phyloP scores from a whole-genome alignment of 2,888 invertebrate species.

The Heliconius ethilla region DNA sequence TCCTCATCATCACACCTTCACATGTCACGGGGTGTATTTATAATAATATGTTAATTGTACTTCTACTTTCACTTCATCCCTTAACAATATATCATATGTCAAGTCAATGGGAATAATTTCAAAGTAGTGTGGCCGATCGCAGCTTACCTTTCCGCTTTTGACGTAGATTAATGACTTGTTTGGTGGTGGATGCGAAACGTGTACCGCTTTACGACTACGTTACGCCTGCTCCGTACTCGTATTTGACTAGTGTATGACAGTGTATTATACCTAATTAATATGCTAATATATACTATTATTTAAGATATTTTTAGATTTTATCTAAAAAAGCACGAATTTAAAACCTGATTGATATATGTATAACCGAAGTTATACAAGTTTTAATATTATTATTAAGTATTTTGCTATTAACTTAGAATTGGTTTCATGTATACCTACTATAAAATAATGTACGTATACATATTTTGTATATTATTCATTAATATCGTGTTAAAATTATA shows the following conservation, averaged over 20 bases:
- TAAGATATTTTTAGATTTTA: background rate
- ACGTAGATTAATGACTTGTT: constrained; percentile 67
- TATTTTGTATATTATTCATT: too few relatives aligned
- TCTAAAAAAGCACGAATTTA: background rate
- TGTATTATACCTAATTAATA: constrained; percentile 24
- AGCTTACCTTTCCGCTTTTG: constrained; percentile 63
- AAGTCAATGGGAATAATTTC: constrained; percentile 66
- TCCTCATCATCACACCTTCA: background rate
- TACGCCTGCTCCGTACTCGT: constrained; percentile 39
- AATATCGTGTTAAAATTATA: too few relatives aligned
- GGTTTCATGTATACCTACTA: too few relatives aligned
- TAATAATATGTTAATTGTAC: constrained; percentile 10
- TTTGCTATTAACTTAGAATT: background rate
- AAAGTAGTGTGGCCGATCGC: constrained; percentile 60
- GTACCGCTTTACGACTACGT: constrained; percentile 46
- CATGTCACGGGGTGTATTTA: background rate
- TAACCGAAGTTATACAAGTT: background rate
- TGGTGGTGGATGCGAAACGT: constrained; percentile 56
- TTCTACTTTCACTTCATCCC: background rate
- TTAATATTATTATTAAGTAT: background rate
- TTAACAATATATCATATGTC: constrained; percentile 57
- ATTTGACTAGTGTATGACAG: constrained; percentile 40
- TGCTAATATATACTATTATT: background rate
- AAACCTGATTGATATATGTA: background rate
- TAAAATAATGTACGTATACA: too few relatives aligned